A percentile compares a stretch with the other conserved stretches of the same genome.
These are phyloP conservation scores for Vimba vimba DNA, from an alignment of 2,113 vertebrate species.

Conservation along the genomic window DNA sequence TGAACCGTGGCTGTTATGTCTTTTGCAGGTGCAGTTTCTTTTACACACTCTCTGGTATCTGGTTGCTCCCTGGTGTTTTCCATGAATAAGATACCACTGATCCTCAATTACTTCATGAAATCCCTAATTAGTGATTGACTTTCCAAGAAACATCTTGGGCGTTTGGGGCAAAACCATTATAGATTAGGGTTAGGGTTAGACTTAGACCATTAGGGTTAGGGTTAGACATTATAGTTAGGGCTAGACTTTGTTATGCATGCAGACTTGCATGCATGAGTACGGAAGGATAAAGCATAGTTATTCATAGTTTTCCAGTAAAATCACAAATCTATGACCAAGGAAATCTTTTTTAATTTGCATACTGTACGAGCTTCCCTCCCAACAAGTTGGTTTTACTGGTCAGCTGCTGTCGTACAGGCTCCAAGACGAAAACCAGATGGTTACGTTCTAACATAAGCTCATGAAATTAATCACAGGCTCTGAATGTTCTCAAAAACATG, in stretches of 20 bases:
- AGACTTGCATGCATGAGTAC: background rate
- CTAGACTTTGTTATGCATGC: background rate
- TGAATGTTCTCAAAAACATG: conserved; percentile 26
- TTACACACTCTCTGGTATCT: background rate
- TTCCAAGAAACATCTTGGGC: background rate
- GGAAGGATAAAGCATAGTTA: background rate
- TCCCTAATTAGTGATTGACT: conserved; percentile 22
- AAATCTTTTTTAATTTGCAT: conserved; percentile 35
- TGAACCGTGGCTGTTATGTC: conserved; percentile 57
- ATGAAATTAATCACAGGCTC: conserved; percentile 40
- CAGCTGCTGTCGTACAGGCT: conserved; percentile 35
- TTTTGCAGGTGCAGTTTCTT: conserved; percentile 49
- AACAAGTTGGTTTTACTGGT: conserved; percentile 28
- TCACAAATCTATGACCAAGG: conserved; percentile 39
- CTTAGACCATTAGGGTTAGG: no score
- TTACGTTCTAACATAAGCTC: conserved; percentile 25
- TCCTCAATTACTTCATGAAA: conserved; percentile 39
- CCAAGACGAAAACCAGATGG: conserved; percentile 49
- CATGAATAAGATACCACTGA: conserved; percentile 34
- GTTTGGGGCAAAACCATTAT: background rate
- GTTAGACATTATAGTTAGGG: no score
- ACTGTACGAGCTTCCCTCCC: conserved; percentile 20
- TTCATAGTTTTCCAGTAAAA: conserved; percentile 41
- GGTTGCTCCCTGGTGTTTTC: conserved; percentile 36
- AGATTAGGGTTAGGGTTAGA: background rate